Conservation (phyloP, 2,113 vertebrate species). For the Lethenteron camtschaticum region DNA sequence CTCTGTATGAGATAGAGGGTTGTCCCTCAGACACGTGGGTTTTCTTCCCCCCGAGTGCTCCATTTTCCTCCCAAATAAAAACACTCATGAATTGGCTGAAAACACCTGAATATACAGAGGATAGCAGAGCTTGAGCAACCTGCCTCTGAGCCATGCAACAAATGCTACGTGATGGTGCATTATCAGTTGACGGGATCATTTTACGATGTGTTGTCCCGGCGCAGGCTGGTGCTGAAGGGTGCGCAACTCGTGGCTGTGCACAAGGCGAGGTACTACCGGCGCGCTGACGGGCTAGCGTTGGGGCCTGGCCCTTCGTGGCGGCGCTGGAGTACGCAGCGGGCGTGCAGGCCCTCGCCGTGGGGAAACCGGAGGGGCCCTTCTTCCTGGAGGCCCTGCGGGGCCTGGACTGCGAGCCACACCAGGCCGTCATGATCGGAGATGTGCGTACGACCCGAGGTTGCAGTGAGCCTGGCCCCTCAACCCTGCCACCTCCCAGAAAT, state of each 20-base stretch:
- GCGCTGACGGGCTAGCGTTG: constrained; percentile 55
- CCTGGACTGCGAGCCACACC: constrained; percentile 25
- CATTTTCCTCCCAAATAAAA: no score
- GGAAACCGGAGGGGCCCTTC: constrained; percentile 64
- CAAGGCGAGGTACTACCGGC: constrained; percentile 78
- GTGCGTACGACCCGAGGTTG: constrained; percentile 23
- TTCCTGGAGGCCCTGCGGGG: constrained; percentile 55
- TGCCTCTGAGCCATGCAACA: no score
- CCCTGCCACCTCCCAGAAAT: accelerated
- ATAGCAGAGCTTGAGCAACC: no score
- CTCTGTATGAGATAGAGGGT: no score
- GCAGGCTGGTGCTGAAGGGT: constrained; percentile 52
- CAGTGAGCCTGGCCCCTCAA: accelerated
- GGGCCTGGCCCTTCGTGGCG: constrained; percentile 67
- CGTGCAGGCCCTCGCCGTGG: constrained; percentile 48
- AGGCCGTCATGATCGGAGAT: constrained; percentile 82
- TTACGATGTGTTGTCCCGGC: no score
- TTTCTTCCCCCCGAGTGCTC: no score
- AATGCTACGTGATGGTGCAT: no score
- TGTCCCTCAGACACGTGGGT: no score
- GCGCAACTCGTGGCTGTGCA: constrained; percentile 83
- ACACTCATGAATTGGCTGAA: no score
- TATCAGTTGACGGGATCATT: no score
- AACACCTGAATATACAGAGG: no score
- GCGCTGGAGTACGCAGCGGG: constrained; percentile 64